Conservation (phyloP, 2,797 vertebrate genomes). For the Lateolabrax maculatus region DNA sequence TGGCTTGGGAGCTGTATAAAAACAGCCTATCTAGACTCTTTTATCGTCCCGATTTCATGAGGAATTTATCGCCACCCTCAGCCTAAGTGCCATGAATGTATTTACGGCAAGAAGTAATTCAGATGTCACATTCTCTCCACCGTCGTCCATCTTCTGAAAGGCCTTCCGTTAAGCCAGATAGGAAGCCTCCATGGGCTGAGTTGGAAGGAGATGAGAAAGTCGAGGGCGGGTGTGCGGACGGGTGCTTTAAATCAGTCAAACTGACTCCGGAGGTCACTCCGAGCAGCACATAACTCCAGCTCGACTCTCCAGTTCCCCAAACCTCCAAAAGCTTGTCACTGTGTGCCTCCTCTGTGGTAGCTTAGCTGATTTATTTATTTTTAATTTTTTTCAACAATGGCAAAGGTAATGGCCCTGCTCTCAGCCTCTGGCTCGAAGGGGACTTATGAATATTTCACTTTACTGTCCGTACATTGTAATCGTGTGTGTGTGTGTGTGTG, state of each 20-base stretch:
- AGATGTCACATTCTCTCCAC: conserved; percentile 43
- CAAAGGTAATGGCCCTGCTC: conserved; percentile 56
- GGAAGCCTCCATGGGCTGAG: conserved; percentile 40
- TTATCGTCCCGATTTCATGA: conserved; percentile 54
- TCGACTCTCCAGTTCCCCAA: conserved; percentile 49
- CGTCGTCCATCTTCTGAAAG: conserved; percentile 60
- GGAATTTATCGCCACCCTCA: conserved; percentile 57
- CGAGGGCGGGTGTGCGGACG: conserved; percentile 31
- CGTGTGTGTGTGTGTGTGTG: conserved; percentile 39
- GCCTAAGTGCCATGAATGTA: conserved; percentile 61
- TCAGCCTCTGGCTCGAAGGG: conserved; percentile 37
- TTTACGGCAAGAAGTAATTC: conserved; percentile 68
- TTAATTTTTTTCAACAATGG: conserved; percentile 43
- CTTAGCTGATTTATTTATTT: conserved; percentile 40
- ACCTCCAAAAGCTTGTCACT: conserved; percentile 49
- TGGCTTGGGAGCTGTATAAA: conserved; percentile 27
- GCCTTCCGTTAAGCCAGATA: conserved; percentile 47
- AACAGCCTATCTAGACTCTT: conserved; percentile 33
- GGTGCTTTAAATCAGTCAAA: conserved; percentile 72
- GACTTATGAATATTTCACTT: conserved; percentile 68
- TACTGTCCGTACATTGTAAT: conserved; percentile 36
- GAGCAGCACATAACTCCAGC: conserved; percentile 59
- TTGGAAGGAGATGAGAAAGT: conserved; percentile 64
- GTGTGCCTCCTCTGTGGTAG: conserved; percentile 18
- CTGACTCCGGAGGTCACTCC: conserved; percentile 66